Conservation (phyloP, 2,888 invertebrate species). For the Ophion ventricosus region DNA sequence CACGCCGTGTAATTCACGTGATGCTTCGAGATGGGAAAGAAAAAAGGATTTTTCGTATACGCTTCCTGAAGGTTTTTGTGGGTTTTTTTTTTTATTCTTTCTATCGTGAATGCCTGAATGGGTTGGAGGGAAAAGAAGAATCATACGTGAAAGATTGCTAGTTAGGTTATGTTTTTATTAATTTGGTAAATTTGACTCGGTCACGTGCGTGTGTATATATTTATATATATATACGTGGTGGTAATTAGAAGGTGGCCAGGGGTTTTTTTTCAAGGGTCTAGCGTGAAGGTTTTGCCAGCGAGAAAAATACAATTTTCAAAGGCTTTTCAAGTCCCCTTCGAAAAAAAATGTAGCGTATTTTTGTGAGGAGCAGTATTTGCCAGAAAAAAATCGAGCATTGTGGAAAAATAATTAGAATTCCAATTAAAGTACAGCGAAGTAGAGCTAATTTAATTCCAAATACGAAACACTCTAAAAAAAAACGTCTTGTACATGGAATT, state of each 20-base stretch:
- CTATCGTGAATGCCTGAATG: neutral
- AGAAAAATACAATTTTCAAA: neutral
- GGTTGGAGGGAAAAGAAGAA: neutral
- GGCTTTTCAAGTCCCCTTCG: neutral
- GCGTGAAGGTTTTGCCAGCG: neutral
- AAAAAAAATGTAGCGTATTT: neutral
- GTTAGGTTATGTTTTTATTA: neutral
- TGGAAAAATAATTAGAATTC: neutral
- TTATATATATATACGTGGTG: too few species aligned
- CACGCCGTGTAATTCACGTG: conserved; percentile 26
- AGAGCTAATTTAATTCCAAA: too few species aligned
- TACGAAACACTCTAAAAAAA: too few species aligned
- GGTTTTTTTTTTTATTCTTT: neutral
- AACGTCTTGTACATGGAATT: too few species aligned
- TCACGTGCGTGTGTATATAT: too few species aligned
- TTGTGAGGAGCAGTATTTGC: neutral
- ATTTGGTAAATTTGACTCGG: too few species aligned
- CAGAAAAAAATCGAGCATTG: neutral
- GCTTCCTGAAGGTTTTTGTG: neutral
- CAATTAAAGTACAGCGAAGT: neutral
- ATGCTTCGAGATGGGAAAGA: conserved; percentile 34
- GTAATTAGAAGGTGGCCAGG: too few species aligned
- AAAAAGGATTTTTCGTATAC: neutral
- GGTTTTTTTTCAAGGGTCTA: neutral
- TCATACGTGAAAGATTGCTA: neutral